Base-by-base conservation (phyloP, 2,888 invertebrate genomes). In the Drosophila prostipennis region DNA sequence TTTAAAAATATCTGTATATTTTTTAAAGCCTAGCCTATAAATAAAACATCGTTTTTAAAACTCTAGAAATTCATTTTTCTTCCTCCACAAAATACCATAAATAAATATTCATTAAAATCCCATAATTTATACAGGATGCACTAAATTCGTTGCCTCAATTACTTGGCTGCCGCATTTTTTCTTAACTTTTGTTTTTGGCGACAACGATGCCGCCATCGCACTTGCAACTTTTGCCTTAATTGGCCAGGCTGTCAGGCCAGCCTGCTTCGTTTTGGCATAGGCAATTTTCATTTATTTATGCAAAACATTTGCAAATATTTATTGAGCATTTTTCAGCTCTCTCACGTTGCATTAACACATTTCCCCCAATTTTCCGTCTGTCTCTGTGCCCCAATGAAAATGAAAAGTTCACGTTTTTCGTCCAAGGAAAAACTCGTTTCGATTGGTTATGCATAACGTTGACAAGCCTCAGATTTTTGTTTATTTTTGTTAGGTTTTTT, bases 301-400 rank as follows among this genome's bases (percentile, higher is more conserved):
- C 87, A 75, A 84, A 80, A 48, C 49, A 42, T 49, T 69, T 55
- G 67, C 63, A 73, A 58, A 67, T 56, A 49, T 29, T 77, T 64
- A 65, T 78, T 72, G 56, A 51, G 39, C 71, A 60, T 58, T 68
- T 53, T 49, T 57, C 51, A 14, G 34, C 56, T 53, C 77, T 76
- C 77, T 76, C 77, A 77, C 76, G 80, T 74, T 78, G 81, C 80
- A 80, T 83, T 81, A 87, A 86, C 89, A 88, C 89, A 89, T 77
- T 86, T 75, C 80, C 79, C 79, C 79, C 73, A 68, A 58, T 79
- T 80, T 78, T 58, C 57, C 29, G 40, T 42, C 57, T 26, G 48
- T 29, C 32, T 40, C 53, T 36, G 40, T 56, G 70, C 70, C 43
- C 59, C 49, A 69, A 73, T 64, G 68, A 74, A 84, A 80, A 72